Evolutionary conservation across 2,113 vertebrate genomes (phyloP).

Genomic region (Scophthalmus maximus): DNA sequence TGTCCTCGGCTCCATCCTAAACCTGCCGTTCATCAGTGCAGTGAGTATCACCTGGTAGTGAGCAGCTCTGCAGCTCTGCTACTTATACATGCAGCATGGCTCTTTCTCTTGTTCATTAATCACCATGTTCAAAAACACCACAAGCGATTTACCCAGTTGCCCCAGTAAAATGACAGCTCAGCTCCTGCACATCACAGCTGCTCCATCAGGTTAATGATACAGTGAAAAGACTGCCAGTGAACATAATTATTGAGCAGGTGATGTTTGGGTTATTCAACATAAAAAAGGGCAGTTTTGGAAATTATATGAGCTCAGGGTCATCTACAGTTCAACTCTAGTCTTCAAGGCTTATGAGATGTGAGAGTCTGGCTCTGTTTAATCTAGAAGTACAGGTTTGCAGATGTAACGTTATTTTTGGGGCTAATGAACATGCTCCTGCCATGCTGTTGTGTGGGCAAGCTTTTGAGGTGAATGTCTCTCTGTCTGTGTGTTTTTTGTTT

Average conservation of each 20-base stretch:
- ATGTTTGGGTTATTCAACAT: background rate
- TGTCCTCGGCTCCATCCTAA: conserved; percentile 94
- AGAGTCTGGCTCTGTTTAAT: background rate
- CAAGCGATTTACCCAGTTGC: conserved; percentile 4
- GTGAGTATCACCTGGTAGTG: conserved; percentile 82
- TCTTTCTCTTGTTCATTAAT: conserved; percentile 26
- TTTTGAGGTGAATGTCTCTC: conserved; percentile 71
- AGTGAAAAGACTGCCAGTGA: background rate
- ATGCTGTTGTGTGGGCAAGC: conserved; percentile 48
- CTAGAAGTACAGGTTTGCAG: too few species aligned
- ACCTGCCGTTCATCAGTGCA: conserved; percentile 96
- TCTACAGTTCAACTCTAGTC: background rate
- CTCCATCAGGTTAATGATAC: background rate
- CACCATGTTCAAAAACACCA: conserved; percentile 25
- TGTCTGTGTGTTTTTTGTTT: conserved; percentile 72
- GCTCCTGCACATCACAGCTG: background rate
- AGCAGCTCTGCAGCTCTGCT: background rate
- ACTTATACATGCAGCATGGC: conserved; percentile 35
- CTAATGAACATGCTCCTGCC: conserved; percentile 39
- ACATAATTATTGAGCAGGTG: background rate
- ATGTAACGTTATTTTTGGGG: conserved; percentile 4
- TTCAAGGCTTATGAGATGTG: background rate
- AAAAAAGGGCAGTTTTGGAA: background rate
- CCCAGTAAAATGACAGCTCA: background rate
- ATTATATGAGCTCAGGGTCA: background rate